Evolutionary conservation across 2,113 vertebrate genomes (phyloP).

Genomic region (Campylomormyrus numenius): DNA sequence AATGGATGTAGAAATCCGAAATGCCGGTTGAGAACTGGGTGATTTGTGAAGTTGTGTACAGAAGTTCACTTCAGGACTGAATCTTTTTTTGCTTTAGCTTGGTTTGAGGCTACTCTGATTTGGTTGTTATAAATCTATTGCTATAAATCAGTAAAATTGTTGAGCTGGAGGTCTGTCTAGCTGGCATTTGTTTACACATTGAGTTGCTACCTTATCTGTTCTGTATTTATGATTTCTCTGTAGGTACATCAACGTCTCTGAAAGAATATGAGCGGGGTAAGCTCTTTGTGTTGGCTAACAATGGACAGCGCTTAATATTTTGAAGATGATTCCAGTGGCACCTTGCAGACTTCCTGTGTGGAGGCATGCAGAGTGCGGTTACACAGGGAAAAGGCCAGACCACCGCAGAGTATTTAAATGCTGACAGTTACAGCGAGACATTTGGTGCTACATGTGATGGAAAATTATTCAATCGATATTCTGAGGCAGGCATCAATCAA

Average conservation of each 20-base stretch:
- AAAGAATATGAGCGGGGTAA: neutral
- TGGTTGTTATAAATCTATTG: neutral
- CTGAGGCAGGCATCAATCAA: neutral
- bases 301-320: neutral
- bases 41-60: neutral
- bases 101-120: neutral
- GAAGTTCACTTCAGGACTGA: neutral
- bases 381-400: neutral
- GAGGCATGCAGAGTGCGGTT: neutral
- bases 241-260: neutral
- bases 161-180: neutral
- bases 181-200: neutral
- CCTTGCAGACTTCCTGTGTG: neutral
- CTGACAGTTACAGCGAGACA: neutral
- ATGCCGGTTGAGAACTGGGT: neutral
- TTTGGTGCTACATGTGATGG: neutral
- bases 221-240: neutral
- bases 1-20: neutral
- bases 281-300: neutral
- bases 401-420: neutral
- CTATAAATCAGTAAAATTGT: neutral
- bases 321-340: neutral
- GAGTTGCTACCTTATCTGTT: neutral
- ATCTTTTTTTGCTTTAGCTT: neutral
- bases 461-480: constrained; percentile 10